A percentile compares a stretch with the other conserved stretches of the same genome.
Evolutionary conservation across 2,113 vertebrate species (phyloP).

Genomic region (Spheniscus mendiculus): DNA sequence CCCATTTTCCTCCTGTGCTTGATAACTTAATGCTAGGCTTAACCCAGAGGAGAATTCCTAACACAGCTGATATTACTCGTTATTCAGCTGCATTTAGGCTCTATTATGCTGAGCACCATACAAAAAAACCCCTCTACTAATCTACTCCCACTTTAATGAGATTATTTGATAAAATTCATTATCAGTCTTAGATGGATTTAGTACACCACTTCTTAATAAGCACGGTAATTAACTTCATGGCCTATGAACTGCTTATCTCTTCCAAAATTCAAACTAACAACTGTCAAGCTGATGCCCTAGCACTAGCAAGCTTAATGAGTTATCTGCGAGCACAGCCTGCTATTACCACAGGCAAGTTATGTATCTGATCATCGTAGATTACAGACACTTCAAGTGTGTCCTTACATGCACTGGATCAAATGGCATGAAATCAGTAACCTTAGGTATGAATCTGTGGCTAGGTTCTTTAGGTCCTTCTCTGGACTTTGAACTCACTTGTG

Average conservation of each 20-base stretch:
- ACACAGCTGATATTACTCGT: background rate
- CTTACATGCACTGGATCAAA: background rate
- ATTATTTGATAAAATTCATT: background rate
- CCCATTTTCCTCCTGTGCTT: background rate
- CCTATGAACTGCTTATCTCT: background rate
- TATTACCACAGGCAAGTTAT: no score
- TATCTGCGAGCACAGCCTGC: background rate
- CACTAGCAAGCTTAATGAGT: background rate
- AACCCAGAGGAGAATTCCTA: background rate
- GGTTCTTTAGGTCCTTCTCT: background rate
- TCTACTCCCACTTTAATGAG: background rate
- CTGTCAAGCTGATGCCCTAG: background rate
- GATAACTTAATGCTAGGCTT: background rate
- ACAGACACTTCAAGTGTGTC: background rate
- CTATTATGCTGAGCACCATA: background rate
- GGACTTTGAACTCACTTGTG: background rate
- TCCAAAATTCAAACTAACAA: background rate
- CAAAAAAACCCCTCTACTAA: background rate
- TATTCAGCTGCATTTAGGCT: background rate
- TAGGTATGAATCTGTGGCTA: background rate
- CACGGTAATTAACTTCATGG: background rate
- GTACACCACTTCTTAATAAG: background rate
- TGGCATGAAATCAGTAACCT: accelerated
- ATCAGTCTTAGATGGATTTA: background rate
- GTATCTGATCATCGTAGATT: accelerated